phyloP scores from a whole-genome alignment of 2,888 invertebrate species.

The Melangyna quadrimaculata region DNA sequence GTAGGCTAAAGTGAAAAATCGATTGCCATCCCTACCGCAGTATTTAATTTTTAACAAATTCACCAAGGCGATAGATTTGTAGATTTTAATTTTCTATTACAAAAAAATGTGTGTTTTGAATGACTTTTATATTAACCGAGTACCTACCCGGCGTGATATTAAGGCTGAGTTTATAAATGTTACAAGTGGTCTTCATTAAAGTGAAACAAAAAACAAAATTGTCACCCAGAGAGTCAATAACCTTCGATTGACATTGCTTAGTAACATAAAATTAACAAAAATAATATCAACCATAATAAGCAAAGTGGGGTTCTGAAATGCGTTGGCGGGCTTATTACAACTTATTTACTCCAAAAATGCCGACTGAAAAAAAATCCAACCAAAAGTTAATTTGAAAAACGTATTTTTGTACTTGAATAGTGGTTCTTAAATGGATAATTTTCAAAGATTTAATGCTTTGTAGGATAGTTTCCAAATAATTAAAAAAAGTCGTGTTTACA shows the following conservation, averaged over 20 bases:
- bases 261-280: neutral
- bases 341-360: no score
- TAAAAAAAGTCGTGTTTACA: no score
- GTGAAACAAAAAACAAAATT: neutral
- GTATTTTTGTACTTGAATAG: no score
- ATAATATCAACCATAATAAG: neutral
- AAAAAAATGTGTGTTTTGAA: neutral
- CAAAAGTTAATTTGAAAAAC: no score
- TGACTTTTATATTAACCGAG: no score
- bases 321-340: neutral
- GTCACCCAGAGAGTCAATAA: neutral
- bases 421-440: no score
- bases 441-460: no score
- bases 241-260: neutral
- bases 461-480: no score
- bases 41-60: neutral
- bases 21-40: conserved; percentile 35
- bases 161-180: neutral
- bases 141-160: neutral
- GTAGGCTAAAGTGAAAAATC: conserved; percentile 49
- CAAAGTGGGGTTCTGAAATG: neutral
- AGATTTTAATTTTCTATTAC: neutral
- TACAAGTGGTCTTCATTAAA: neutral
- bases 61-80: neutral
- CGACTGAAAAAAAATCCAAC: no score